Evolutionary conservation across 2,888 invertebrate species (phyloP).

Genomic region (Linnaemya vulpina): DNA sequence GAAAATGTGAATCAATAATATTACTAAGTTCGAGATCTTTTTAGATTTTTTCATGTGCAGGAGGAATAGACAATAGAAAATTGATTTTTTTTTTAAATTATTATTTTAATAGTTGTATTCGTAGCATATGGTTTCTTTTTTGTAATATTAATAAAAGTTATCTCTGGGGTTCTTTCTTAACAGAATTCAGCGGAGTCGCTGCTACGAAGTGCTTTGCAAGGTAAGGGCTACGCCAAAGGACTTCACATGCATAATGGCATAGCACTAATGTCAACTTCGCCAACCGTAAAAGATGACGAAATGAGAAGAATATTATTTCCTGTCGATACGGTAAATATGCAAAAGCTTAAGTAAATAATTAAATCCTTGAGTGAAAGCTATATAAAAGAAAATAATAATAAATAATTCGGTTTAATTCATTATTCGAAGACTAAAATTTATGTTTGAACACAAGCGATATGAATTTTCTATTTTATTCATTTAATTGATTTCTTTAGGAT

Average conservation of each 20-base stretch:
- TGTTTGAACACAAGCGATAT: not conserved
- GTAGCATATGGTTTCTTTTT: too few relatives aligned
- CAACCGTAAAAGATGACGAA: constrained; percentile 85
- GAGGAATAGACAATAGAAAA: too few relatives aligned
- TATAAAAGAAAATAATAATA: too few relatives aligned
- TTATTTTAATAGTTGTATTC: too few relatives aligned
- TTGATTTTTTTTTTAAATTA: too few relatives aligned
- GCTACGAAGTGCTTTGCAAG: constrained; percentile 91
- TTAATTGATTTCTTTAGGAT: constrained; percentile 74
- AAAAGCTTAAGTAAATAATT: not conserved
- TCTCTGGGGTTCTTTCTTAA: too few relatives aligned
- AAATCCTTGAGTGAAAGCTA: too few relatives aligned
- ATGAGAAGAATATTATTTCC: constrained; percentile 85
- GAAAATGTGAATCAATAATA: too few relatives aligned
- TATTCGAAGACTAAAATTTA: not conserved
- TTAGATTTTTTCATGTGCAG: too few relatives aligned
- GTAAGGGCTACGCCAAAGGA: constrained; percentile 86
- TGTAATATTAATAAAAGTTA: too few relatives aligned
- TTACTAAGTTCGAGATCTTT: too few relatives aligned
- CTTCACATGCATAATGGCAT: constrained; percentile 82
- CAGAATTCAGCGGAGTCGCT: constrained; percentile 87
- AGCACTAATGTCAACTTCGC: constrained; percentile 78
- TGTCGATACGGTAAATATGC: constrained; percentile 81
- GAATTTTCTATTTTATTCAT: not conserved
- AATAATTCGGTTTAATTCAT: too few relatives aligned